These are phyloP conservation scores for Trichonephila clavipes DNA, from an alignment of 1,140 invertebrate genomes.

Conservation along the genomic window DNA sequence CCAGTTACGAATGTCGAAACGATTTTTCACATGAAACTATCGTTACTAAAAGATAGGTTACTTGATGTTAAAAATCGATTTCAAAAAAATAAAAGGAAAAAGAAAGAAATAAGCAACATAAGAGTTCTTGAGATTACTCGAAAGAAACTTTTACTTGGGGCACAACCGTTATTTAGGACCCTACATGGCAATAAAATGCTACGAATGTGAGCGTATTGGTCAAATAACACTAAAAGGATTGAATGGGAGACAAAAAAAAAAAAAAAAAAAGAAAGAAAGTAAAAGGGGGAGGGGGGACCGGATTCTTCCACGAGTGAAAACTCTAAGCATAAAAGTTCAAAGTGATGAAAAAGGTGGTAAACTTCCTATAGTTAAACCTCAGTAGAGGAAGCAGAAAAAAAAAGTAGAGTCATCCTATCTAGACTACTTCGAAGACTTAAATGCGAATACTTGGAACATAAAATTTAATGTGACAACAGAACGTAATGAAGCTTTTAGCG, in stretches of 20 bases:
- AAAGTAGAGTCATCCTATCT: not conserved
- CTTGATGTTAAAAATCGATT: slow-evolving; percentile 51
- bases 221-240: slow-evolving; percentile 66
- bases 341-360: slow-evolving; percentile 64
- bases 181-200: slow-evolving; percentile 63
- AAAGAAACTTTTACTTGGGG: slow-evolving; percentile 47
- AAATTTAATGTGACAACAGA: slow-evolving; percentile 52
- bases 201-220: slow-evolving; percentile 53
- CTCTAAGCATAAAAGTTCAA: slow-evolving; percentile 63
- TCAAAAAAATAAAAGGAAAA: not conserved
- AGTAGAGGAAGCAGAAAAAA: not conserved
- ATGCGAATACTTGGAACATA: slow-evolving; percentile 37
- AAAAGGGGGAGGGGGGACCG: not conserved
- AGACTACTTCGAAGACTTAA: not conserved
- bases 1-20: not conserved
- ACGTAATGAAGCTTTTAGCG: slow-evolving; percentile 56
- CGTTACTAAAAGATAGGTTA: slow-evolving; percentile 18
- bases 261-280: not conserved
- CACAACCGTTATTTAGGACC: slow-evolving; percentile 57
- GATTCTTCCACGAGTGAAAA: slow-evolving; percentile 45
- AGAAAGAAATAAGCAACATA: slow-evolving; percentile 46
- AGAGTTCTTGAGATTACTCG: slow-evolving; percentile 39
- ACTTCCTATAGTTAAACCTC: slow-evolving; percentile 49
- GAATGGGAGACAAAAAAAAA: slow-evolving; percentile 7
- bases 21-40: slow-evolving; percentile 18